phyloP scores from a whole-genome alignment of 2,888 invertebrate species.

The Drosophila ezoana region DNA sequence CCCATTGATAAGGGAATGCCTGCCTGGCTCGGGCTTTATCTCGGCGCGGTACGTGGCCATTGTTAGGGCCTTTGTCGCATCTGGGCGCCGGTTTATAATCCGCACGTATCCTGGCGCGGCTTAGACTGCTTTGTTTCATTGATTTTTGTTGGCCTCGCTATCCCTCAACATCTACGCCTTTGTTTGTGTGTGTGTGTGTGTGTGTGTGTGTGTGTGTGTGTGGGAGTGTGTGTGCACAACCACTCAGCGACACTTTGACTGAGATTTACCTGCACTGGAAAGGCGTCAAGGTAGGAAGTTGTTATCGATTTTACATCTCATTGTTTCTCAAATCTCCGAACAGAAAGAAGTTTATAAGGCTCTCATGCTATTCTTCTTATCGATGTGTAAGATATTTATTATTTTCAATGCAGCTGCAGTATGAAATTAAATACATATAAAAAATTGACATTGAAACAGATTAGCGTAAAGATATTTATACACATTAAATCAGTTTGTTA shows the following conservation, averaged over 20 bases:
- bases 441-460: neutral
- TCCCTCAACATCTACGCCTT: constrained; percentile 5
- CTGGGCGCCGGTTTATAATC: constrained; percentile 43
- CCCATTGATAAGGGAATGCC: constrained; percentile 39
- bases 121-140: constrained; percentile 55
- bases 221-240: constrained; percentile 2
- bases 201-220: neutral
- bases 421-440: too few species aligned
- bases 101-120: constrained; percentile 50
- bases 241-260: constrained; percentile 29
- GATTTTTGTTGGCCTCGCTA: constrained; percentile 41
- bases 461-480: neutral
- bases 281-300: constrained; percentile 30
- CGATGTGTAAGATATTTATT: neutral
- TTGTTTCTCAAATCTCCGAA: constrained; percentile 12
- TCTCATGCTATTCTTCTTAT: neutral
- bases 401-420: too few species aligned
- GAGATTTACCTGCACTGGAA: constrained; percentile 39
- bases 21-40: neutral
- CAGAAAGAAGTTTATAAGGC: neutral
- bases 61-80: constrained; percentile 42
- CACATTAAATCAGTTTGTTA: neutral
- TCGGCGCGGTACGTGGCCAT: constrained; percentile 58
- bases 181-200: neutral
- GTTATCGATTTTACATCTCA: constrained; percentile 35